These are phyloP conservation scores for Dasysyrphus albostriatus DNA, from an alignment of 2,888 invertebrate species.

Conservation along the genomic window DNA sequence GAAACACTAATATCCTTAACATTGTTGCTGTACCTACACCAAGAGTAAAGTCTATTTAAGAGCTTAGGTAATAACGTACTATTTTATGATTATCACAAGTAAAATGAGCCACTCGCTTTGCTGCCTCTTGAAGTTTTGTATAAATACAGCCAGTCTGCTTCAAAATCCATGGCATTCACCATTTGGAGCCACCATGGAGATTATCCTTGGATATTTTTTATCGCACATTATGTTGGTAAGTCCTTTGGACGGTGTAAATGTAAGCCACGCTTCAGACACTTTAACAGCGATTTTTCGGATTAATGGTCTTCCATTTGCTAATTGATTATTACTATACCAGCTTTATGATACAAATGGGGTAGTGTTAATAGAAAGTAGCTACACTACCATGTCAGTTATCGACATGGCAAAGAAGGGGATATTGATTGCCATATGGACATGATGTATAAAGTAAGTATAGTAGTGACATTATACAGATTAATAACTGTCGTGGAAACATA, in stretches of 20 bases:
- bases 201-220: constrained; percentile 65
- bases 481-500: too few species aligned
- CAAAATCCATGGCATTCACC: constrained; percentile 58
- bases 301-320: constrained; percentile 71
- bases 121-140: not conserved
- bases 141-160: constrained; percentile 45
- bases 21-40: constrained; percentile 6
- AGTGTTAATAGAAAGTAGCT: constrained; percentile 16
- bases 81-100: constrained; percentile 69
- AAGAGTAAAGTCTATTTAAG: constrained; percentile 68
- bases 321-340: constrained; percentile 55
- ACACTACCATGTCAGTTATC: constrained; percentile 33
- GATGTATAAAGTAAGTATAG: not conserved
- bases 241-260: constrained; percentile 31
- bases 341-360: not conserved
- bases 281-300: constrained; percentile 66
- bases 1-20: constrained; percentile 1
- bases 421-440: constrained; percentile 5
- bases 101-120: constrained; percentile 34
- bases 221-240: constrained; percentile 52
- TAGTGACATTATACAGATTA: constrained; percentile 19
- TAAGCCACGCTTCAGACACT: constrained; percentile 55
- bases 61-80: constrained; percentile 50
- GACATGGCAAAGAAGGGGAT: constrained; percentile 29
- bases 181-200: constrained; percentile 23